Percentiles rank a stretch among this genome's conserved stretches.
Conservation (phyloP, 2,113 vertebrate genomes). For the Tichodroma muraria region DNA sequence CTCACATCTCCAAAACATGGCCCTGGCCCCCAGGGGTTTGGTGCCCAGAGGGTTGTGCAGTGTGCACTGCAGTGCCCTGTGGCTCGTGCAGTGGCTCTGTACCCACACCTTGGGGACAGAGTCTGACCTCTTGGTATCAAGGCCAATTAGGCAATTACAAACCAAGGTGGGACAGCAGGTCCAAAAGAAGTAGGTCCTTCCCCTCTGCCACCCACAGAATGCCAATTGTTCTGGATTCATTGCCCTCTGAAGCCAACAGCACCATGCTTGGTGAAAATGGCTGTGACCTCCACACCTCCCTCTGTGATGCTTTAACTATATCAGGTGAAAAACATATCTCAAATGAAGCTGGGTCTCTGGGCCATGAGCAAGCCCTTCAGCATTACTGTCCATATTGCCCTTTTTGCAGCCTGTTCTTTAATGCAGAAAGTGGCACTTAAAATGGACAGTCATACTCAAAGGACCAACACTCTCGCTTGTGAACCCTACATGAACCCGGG, state of each 20-base stretch:
- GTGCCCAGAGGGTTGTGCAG: background rate
- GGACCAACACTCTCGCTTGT: background rate
- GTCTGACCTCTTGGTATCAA: background rate
- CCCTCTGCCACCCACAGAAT: background rate
- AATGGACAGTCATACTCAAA: background rate
- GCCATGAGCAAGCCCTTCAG: background rate
- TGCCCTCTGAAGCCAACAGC: background rate
- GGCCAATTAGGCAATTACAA: background rate
- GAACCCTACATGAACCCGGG: background rate
- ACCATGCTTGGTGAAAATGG: background rate
- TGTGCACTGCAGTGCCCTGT: too few relatives aligned
- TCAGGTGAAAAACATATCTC: background rate
- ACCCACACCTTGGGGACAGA: fast-evolving
- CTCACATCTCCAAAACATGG: background rate
- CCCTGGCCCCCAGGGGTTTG: fast-evolving
- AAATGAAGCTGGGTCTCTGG: background rate
- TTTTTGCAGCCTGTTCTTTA: background rate
- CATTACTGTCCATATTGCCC: background rate
- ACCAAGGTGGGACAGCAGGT: background rate
- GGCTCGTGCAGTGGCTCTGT: background rate
- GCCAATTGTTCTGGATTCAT: background rate
- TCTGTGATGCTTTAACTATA: background rate
- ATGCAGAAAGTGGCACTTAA: background rate
- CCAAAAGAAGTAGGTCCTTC: background rate
- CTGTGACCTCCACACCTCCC: fast-evolving